A percentile compares a stretch with the other conserved stretches of the same genome.
Conservation (phyloP, 2,113 vertebrate species). For the Thunnus thynnus region DNA sequence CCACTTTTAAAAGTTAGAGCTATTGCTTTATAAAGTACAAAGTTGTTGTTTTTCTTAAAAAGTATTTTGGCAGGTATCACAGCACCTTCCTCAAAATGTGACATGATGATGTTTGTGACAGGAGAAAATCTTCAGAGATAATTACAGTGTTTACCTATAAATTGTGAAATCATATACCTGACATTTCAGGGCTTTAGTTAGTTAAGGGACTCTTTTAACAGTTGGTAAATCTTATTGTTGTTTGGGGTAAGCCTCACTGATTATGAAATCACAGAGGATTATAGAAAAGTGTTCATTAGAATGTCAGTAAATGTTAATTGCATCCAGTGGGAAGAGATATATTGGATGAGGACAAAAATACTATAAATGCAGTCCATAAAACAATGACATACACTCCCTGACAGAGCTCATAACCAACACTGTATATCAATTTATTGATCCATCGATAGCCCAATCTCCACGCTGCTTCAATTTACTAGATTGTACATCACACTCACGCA, state of each 20-base stretch:
- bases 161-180: slow-evolving; percentile 67
- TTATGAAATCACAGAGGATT: slow-evolving; percentile 75
- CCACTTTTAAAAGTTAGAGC: slow-evolving; percentile 53
- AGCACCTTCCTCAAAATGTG: slow-evolving; percentile 28
- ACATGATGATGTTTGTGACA: slow-evolving; percentile 41
- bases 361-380: slow-evolving; percentile 75
- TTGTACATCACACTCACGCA: slow-evolving; percentile 67
- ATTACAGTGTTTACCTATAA: slow-evolving; percentile 71
- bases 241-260: slow-evolving; percentile 71
- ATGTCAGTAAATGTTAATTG: slow-evolving; percentile 83
- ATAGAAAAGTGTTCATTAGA: slow-evolving; percentile 76
- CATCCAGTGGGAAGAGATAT: slow-evolving; percentile 76
- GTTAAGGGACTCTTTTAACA: slow-evolving; percentile 66
- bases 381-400: slow-evolving; percentile 73
- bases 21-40: slow-evolving; percentile 32
- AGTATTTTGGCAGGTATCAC: slow-evolving; percentile 29
- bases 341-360: slow-evolving; percentile 61
- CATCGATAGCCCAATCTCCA: slow-evolving; percentile 64
- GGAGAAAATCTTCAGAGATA: slow-evolving; percentile 60
- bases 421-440: slow-evolving; percentile 79
- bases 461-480: slow-evolving; percentile 74
- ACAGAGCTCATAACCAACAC: slow-evolving; percentile 72
- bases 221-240: slow-evolving; percentile 75
- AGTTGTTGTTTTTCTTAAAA: neutral
- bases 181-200: slow-evolving; percentile 61